Evolutionary conservation across 2,888 invertebrate genomes (phyloP).

Genomic region (Drosophila fungiperda): DNA sequence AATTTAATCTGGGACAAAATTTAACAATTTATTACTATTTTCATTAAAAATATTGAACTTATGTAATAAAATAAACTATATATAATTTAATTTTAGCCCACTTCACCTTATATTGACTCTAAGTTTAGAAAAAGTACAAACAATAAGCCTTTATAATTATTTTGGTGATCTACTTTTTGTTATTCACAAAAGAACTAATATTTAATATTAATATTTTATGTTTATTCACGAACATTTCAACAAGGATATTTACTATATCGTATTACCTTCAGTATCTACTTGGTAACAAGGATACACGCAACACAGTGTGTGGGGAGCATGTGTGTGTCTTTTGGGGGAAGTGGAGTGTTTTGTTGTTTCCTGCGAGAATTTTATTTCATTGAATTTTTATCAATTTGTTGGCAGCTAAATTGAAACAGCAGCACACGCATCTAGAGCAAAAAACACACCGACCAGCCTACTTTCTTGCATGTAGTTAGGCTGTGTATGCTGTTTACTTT

Average conservation of each 20-base stretch:
- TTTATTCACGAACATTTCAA: too few relatives aligned
- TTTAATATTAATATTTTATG: too few relatives aligned
- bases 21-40: background rate
- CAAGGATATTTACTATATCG: conserved; percentile 4
- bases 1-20: background rate
- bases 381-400: conserved; percentile 76
- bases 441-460: background rate
- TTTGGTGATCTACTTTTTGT: background rate
- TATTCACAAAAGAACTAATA: too few relatives aligned
- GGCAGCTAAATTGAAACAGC: conserved; percentile 63
- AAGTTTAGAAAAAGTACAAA: background rate
- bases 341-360: background rate
- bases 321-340: background rate
- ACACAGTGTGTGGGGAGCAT: background rate
- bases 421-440: conserved; percentile 17
- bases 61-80: background rate
- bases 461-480: conserved; percentile 29
- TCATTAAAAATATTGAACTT: background rate
- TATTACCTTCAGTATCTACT: background rate
- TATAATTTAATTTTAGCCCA: background rate
- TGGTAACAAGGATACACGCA: conserved; percentile 5
- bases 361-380: conserved; percentile 61
- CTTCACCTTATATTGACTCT: background rate
- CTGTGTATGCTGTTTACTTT: conserved; percentile 41
- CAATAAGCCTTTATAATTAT: background rate